These are phyloP conservation scores for Anguilla obscura DNA, from an alignment of 2,797 vertebrate species.

Conservation along the genomic window DNA sequence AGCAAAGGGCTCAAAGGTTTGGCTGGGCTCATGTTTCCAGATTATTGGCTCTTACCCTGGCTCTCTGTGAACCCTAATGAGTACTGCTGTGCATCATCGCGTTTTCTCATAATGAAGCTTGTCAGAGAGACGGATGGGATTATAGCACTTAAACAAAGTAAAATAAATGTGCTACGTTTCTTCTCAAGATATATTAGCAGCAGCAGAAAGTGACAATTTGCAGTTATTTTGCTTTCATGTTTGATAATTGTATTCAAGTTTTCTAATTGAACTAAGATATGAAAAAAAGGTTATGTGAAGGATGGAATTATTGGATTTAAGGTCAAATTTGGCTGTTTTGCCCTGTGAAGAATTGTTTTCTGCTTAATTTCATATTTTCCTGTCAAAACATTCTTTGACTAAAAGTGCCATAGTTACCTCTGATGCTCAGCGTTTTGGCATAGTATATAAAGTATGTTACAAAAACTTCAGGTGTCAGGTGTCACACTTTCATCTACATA, in stretches of 20 bases:
- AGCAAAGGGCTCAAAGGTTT: slow-evolving; percentile 43
- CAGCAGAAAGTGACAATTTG: slow-evolving; percentile 52
- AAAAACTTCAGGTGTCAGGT: neutral
- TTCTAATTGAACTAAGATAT: neutral
- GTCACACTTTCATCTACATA: neutral
- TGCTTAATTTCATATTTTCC: neutral
- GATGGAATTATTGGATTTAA: slow-evolving; percentile 12
- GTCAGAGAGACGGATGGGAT: slow-evolving; percentile 80
- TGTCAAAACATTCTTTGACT: neutral
- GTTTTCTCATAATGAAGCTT: slow-evolving; percentile 76
- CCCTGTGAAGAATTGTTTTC: neutral
- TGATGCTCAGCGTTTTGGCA: neutral
- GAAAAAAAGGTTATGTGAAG: neutral
- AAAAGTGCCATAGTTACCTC: neutral
- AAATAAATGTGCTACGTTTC: slow-evolving; percentile 67
- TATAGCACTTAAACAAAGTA: slow-evolving; percentile 69
- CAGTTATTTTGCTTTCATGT: neutral
- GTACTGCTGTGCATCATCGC: slow-evolving; percentile 74
- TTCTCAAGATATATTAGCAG: slow-evolving; percentile 40
- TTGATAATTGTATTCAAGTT: slow-evolving; percentile 20
- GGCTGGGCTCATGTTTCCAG: slow-evolving; percentile 49
- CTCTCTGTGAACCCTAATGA: slow-evolving; percentile 72
- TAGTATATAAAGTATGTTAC: neutral
- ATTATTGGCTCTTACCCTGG: slow-evolving; percentile 66
- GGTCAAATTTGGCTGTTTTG: neutral